A percentile compares a stretch with the other conserved stretches of the same genome.
phyloP scores from a whole-genome alignment of 2,797 vertebrate genomes.

The Etheostoma perlongum region DNA sequence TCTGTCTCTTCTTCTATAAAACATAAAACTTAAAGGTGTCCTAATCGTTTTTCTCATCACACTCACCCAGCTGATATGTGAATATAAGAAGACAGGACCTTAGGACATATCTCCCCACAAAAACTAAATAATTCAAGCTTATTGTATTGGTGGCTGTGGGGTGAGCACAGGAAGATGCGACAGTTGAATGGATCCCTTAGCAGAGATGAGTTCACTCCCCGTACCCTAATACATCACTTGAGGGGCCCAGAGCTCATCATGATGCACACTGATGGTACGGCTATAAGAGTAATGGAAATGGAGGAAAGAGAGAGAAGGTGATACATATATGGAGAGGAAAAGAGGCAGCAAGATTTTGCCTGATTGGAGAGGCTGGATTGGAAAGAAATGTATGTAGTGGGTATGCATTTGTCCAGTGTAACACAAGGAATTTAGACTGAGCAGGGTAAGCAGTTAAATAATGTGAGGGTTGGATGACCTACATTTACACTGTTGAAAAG shows the following conservation, averaged over 20 bases:
- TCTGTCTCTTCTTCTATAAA: slow-evolving; percentile 27
- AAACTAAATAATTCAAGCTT: slow-evolving; percentile 80
- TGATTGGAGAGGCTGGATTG: slow-evolving; percentile 38
- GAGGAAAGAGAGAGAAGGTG: slow-evolving; percentile 14
- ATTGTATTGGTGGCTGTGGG: slow-evolving; percentile 76
- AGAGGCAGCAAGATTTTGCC: slow-evolving; percentile 22
- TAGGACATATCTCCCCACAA: slow-evolving; percentile 60
- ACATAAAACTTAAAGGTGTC: slow-evolving; percentile 38
- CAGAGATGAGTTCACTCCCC: slow-evolving; percentile 66
- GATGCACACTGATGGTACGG: slow-evolving; percentile 55
- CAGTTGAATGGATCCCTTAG: slow-evolving; percentile 76
- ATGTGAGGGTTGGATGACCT: slow-evolving; percentile 34
- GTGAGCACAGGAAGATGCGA: slow-evolving; percentile 72
- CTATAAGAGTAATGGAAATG: slow-evolving; percentile 58
- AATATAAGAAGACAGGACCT: slow-evolving; percentile 65
- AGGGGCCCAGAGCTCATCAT: slow-evolving; percentile 63
- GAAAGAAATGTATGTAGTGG: background rate
- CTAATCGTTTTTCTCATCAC: slow-evolving; percentile 52
- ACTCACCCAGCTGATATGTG: slow-evolving; percentile 41
- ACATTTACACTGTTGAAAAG: slow-evolving; percentile 43
- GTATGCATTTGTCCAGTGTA: slow-evolving; percentile 9
- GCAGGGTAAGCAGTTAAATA: slow-evolving; percentile 29
- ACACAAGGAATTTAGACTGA: slow-evolving; percentile 32
- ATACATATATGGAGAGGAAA: slow-evolving; percentile 15
- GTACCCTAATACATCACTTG: slow-evolving; percentile 67